phyloP scores from a whole-genome alignment of 1,140 invertebrate species.

The Microplitis mediator region DNA sequence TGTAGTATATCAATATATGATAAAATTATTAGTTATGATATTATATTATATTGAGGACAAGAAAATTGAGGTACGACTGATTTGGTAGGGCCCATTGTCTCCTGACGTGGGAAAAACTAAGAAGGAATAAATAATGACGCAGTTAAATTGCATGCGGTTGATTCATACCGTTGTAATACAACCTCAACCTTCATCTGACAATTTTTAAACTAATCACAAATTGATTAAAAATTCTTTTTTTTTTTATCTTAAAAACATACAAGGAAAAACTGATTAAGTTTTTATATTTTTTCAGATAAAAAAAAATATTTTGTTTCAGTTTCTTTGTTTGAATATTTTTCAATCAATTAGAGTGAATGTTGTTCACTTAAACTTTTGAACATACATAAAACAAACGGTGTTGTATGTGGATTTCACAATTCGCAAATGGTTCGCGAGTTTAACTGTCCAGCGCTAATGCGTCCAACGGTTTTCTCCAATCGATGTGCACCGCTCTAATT shows the following conservation, averaged over 20 bases:
- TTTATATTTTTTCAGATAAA: too few relatives aligned
- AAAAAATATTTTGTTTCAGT: background rate
- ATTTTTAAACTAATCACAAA: too few relatives aligned
- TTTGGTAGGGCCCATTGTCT: background rate
- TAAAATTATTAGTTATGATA: too few relatives aligned
- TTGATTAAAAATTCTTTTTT: background rate
- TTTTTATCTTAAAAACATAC: background rate
- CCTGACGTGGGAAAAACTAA: slow-evolving; percentile 6
- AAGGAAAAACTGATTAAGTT: too few relatives aligned
- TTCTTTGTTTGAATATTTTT: background rate
- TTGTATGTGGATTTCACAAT: slow-evolving; percentile 26
- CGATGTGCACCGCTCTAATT: slow-evolving; percentile 35
- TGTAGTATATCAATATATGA: too few relatives aligned
- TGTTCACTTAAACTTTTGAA: background rate
- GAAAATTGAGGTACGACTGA: background rate
- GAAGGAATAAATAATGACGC: background rate
- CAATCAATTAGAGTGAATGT: slow-evolving; percentile 8
- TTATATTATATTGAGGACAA: too few relatives aligned
- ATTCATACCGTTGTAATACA: background rate
- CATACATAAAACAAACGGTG: background rate
- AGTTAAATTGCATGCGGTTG: slow-evolving; percentile 15
- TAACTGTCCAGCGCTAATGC: slow-evolving; percentile 35
- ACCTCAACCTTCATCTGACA: slow-evolving; percentile 14
- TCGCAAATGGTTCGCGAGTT: slow-evolving; percentile 32
- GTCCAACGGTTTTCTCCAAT: slow-evolving; percentile 36